Percentiles rank a stretch among this genome's conserved stretches.
phyloP scores from a whole-genome alignment of 1,140 invertebrate species.

The Rhagoletis zephyria region DNA sequence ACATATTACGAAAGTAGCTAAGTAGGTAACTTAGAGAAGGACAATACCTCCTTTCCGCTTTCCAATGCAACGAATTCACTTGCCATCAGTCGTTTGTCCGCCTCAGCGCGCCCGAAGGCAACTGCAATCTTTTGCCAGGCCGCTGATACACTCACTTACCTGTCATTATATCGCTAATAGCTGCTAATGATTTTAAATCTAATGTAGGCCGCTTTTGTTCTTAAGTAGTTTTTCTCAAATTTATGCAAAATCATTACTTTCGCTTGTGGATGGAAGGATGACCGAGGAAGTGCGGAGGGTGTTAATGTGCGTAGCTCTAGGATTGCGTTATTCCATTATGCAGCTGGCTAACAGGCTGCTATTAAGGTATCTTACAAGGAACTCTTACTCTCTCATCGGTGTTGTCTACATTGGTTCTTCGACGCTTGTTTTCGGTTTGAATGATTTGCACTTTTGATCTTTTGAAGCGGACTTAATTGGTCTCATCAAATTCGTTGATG shows the following conservation, averaged over 20 bases:
- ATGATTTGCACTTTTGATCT: slow-evolving; percentile 53
- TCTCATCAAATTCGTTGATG: slow-evolving; percentile 55
- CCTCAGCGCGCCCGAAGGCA: slow-evolving; percentile 14
- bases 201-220: slow-evolving; percentile 53
- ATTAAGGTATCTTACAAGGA: too few species aligned
- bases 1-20: background rate
- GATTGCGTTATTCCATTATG: slow-evolving; percentile 25
- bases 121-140: background rate
- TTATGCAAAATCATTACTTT: slow-evolving; percentile 54
- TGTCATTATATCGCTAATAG: slow-evolving; percentile 37
- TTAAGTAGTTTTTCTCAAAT: slow-evolving; percentile 50
- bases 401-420: background rate
- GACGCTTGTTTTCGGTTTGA: background rate
- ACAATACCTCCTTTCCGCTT: background rate
- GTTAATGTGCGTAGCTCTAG: background rate
- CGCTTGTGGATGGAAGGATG: background rate
- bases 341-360: slow-evolving; percentile 2
- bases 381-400: background rate
- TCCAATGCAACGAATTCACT: background rate
- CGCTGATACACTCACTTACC: background rate
- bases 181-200: slow-evolving; percentile 54
- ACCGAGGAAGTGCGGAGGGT: background rate
- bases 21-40: background rate
- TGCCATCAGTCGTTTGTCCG: background rate
- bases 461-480: slow-evolving; percentile 54